Evolutionary conservation across 2,113 vertebrate species (phyloP).

Genomic region (Porphyrio hochstetteri): DNA sequence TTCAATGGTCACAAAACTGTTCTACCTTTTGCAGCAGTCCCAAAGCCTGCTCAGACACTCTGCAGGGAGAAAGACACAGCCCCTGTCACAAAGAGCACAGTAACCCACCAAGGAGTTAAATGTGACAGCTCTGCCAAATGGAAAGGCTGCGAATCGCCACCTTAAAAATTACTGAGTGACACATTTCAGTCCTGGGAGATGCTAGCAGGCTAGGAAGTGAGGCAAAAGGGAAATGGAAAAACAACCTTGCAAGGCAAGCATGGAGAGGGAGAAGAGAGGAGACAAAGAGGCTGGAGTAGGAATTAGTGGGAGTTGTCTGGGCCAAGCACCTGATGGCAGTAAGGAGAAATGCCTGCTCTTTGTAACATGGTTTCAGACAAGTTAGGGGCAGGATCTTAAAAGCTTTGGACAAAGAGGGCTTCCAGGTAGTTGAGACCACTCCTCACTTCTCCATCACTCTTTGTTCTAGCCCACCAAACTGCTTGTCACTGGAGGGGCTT

Average conservation of each 20-base stretch:
- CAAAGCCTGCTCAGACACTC: not conserved
- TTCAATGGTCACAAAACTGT: not conserved
- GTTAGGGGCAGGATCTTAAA: not conserved
- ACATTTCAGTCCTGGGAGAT: not conserved
- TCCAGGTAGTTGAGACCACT: not conserved
- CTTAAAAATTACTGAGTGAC: not conserved
- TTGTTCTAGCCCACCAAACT: not conserved
- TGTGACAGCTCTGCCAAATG: not conserved
- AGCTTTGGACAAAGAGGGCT: not conserved
- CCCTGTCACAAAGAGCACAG: not conserved
- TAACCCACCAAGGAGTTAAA: not conserved
- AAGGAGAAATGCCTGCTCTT: not conserved
- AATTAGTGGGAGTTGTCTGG: not conserved
- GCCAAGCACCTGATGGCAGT: not conserved
- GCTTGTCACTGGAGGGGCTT: accelerated
- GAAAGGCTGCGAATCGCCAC: not conserved
- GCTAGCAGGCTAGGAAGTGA: not conserved
- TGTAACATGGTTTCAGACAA: not conserved
- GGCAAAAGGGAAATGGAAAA: not conserved
- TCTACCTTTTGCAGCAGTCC: not conserved
- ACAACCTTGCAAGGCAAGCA: accelerated
- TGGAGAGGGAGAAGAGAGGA: not conserved
- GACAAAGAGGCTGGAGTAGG: not conserved
- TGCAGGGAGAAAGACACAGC: not conserved
- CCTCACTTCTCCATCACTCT: not conserved